Evolutionary conservation across 2,113 vertebrate species (phyloP), one percentile per base, ranked within the genome.

Genomic region (Aptenodytes forsteri): DNA sequence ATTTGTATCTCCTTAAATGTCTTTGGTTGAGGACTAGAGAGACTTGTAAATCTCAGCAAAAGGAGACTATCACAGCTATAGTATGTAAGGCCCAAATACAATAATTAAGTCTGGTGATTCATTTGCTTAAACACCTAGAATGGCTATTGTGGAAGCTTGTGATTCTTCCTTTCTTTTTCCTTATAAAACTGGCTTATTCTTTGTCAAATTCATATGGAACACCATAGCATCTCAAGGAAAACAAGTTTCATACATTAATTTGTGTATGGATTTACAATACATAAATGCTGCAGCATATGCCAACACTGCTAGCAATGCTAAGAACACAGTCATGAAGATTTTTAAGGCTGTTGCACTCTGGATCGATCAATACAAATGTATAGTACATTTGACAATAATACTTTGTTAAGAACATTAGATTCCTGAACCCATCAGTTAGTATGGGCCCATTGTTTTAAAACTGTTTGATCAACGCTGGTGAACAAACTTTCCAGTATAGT

Each of bases 211-310:
- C 66, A 30, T 22, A 4, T 47, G 49, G 91, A 98, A 30, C 38
- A 79, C 87, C 65, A 56, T 96, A 76, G 59, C 76, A 91, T 55
- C 77, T 94, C 82, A 84, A 78, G 46, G 84, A 80, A 89, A 83
- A 66, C 17, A 38, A 36, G 11, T 38, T 83, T 62, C 36, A 19
- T 58, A 19, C 3, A 19, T 86, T 72, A 87, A 77, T 64, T 94
- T 25, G 1, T 87, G 23, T 67, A 75, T 91, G 64, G 23, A 36
- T 96, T 96, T 97, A 22, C 79, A 56, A 38, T 27, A 55, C 25
- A n/a, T 49, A 27, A 65, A 52, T 93, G 44, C 25, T 87, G 18
- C 34, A 75, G 42, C 50, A 58, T n/a, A 36, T 22, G 52, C 18
- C 49, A 50, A 40, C 49, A 27, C 67, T 78, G 10, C 22, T 26